These are phyloP conservation scores for Ormia ochracea DNA, from an alignment of 2,888 invertebrate species.

Conservation along the genomic window DNA sequence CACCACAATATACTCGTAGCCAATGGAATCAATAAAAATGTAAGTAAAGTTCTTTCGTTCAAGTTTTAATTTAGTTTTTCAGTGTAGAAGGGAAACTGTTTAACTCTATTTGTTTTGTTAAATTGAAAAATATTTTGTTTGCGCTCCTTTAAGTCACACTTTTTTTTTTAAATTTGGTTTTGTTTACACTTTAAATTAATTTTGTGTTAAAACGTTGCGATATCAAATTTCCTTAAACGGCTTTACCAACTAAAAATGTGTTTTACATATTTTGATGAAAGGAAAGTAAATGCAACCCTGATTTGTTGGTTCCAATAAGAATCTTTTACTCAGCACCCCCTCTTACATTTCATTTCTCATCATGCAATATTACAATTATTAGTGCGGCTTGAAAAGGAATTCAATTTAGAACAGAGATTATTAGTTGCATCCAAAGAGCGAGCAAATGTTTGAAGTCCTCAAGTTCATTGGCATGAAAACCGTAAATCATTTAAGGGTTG, in stretches of 20 bases:
- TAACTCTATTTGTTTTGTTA: background rate
- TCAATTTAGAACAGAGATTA: constrained; percentile 38
- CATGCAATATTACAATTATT: background rate
- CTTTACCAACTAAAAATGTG: background rate
- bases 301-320: constrained; percentile 24
- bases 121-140: background rate
- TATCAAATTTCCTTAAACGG: constrained; percentile 11
- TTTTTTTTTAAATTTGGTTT: background rate
- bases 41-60: background rate
- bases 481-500: constrained; percentile 34
- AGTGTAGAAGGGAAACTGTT: background rate
- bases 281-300: background rate
- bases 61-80: background rate
- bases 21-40: background rate
- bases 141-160: background rate
- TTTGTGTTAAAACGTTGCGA: background rate
- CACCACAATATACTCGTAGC: background rate
- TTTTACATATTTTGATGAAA: background rate
- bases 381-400: background rate
- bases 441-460: constrained; percentile 4
- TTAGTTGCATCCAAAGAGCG: constrained; percentile 48
- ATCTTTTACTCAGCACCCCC: constrained; percentile 35
- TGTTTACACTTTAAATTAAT: background rate
- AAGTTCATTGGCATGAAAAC: constrained; percentile 48
- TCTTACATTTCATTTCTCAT: background rate